Evolutionary conservation across 2,797 vertebrate genomes (phyloP), one percentile per base, ranked within the genome.

Genomic region (Neomorphus geoffroyi): DNA sequence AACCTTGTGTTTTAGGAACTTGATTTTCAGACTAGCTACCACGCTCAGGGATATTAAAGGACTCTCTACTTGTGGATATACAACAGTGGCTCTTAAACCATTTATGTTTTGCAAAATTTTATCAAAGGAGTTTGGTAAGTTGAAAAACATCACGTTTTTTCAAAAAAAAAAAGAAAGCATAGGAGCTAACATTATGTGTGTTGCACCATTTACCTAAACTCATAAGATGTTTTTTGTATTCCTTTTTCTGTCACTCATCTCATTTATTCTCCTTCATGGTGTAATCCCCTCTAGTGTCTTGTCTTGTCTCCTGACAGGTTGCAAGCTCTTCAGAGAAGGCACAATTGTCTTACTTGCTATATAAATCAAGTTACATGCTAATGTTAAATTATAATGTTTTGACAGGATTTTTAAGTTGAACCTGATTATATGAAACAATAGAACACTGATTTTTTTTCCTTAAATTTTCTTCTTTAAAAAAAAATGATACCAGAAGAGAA

Each of bases 331-430:
- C 91, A 92, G 93, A 96, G 81, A 45, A 91, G 71, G 71, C 86
- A 92, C 94, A 95, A 96, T 93, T 95, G 95, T 96, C 91, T 96
- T 82, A 67, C 88, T 91, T 78, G 69, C 82, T 96, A 92, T 74
- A 96, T 93, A 97, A 97, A 92, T 94, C 94, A 92, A 90, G 89
- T 74, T 92, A 91, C 72, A 79, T 30, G 75, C 75, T 93, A 83
- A 93, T 86, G 89, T 79, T 93, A 94, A 95, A 97, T 96, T 92
- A 88, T 92, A 91, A 94, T 95, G 95, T 96, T 97, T 96, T 96
- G 96, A 95, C 96, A 95, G 82, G 81, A 92, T 93, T 94, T 91
- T 93, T 83, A 92, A 87, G 89, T 88, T 94, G 93, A 96, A 93
- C 91, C 91, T 90, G 84, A 95, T 96, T 89, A 96, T 74, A 92